These are phyloP conservation scores for Pipra filicauda DNA, from an alignment of 2,113 vertebrate species.

Conservation along the genomic window DNA sequence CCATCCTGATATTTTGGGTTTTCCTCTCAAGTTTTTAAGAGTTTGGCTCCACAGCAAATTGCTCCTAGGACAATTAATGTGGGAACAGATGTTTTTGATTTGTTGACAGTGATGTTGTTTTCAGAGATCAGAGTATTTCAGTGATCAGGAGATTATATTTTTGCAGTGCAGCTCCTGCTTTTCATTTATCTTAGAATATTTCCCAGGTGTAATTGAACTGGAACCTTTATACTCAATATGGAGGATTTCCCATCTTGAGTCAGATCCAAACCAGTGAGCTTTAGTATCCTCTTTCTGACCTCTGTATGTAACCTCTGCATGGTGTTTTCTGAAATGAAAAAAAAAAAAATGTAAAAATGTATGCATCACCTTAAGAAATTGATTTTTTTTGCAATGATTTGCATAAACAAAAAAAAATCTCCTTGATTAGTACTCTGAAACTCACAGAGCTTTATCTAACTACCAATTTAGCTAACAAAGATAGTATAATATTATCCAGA, in stretches of 20 bases:
- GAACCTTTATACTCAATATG: not conserved
- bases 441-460: not conserved
- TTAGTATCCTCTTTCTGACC: not conserved
- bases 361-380: not conserved
- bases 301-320: not conserved
- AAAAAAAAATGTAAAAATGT: not conserved
- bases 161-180: not conserved
- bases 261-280: not conserved
- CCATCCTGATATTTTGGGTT: not conserved
- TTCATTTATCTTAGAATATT: not conserved
- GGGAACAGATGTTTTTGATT: slow-evolving; percentile 60
- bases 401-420: not conserved
- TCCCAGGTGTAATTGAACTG: not conserved
- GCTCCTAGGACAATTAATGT: slow-evolving; percentile 19
- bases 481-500: not conserved
- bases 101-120: slow-evolving; percentile 1
- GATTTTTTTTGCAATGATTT: not conserved
- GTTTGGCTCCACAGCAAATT: slow-evolving; percentile 22
- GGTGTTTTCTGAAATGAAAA: not conserved
- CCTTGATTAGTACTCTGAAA: not conserved
- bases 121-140: not conserved
- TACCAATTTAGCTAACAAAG: not conserved
- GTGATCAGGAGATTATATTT: not conserved
- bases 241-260: not conserved
- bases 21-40: not conserved